phyloP scores from a whole-genome alignment of 2,113 vertebrate species.

The Eonycteris spelaea region DNA sequence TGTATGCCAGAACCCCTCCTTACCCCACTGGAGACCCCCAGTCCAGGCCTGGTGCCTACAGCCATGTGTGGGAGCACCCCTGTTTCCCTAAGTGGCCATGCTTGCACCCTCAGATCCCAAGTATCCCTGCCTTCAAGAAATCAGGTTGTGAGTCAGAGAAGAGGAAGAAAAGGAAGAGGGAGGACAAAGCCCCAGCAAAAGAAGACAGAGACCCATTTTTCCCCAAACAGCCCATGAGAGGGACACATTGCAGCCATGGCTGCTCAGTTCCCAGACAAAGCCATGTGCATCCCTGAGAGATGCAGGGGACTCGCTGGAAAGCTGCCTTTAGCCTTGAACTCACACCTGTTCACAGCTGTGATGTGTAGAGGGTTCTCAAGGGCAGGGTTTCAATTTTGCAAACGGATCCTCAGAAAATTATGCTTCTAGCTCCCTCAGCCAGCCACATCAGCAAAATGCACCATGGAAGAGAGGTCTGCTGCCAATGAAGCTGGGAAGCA shows the following conservation, averaged over 20 bases:
- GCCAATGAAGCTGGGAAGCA: background rate
- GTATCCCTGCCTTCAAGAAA: background rate
- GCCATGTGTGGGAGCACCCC: background rate
- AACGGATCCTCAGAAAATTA: background rate
- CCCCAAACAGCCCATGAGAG: background rate
- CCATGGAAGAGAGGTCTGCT: background rate
- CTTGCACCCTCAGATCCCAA: background rate
- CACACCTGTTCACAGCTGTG: background rate
- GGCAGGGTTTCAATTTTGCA: background rate
- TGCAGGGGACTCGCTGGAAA: background rate
- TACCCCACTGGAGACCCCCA: background rate
- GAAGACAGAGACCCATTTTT: background rate
- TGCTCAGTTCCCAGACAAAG: background rate
- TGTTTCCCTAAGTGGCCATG: background rate
- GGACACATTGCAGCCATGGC: accelerated
- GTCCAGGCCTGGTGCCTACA: background rate
- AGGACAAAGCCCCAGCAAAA: background rate
- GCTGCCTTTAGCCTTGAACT: background rate
- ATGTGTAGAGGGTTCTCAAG: background rate
- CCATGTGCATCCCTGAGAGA: background rate
- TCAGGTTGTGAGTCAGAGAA: background rate
- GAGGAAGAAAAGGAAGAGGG: background rate
- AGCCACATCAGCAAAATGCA: background rate
- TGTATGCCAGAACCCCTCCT: background rate
- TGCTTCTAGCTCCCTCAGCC: background rate